Base-by-base conservation (phyloP, 1,140 invertebrate genomes). In the Pygmarrhopalites habei region DNA sequence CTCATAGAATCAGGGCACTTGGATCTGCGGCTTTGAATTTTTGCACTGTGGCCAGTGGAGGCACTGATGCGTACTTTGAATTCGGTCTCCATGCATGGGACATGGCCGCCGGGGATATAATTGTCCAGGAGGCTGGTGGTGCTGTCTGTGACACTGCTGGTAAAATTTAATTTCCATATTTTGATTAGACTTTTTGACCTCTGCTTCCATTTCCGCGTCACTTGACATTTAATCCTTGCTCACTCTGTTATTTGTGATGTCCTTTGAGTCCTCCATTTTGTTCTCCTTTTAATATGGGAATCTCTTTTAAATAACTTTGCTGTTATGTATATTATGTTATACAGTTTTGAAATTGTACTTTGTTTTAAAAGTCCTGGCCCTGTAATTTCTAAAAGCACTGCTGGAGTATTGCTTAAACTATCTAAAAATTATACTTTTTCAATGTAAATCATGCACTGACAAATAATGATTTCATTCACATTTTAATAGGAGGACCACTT, bases 21-120 rank as follows among this genome's bases (percentile, higher is more conserved):
- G 95, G 95, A 3, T 94, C 92, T 19, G 90, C 90, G 25, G 94
- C 95, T 7, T 75, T 96, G 44, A 92, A 97, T 73, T 90, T 98
- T 85, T 87, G 88, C 29, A 87, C 87, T 81, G 89, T 98, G 0
- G 94, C 94, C 0, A 72, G 85, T 59, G 95, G 94, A 12, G 84
- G 82, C 29, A 84, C 86, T 12, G 94, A 98, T 79, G 84, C 82
- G 1, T 93, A 92, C 75, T 90, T 86, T 74, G 95, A 98, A 76
- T 92, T 85, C 78, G 91, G 92, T 12, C 84, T 92, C 66, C 91
- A 95, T 74, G 83, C 85, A 17, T 95, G 92, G 92, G 92, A 95
- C 73, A 84, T 91, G 62, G 90, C 89, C 46, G 92, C 91, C 21
- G 91, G 88, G 2, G 82, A 85, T 73, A 75, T 97, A 3, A 85